Percentiles rank a stretch among this genome's conserved stretches.
Evolutionary conservation across 1,140 invertebrate species (phyloP).

Genomic region (Oppia nitens): DNA sequence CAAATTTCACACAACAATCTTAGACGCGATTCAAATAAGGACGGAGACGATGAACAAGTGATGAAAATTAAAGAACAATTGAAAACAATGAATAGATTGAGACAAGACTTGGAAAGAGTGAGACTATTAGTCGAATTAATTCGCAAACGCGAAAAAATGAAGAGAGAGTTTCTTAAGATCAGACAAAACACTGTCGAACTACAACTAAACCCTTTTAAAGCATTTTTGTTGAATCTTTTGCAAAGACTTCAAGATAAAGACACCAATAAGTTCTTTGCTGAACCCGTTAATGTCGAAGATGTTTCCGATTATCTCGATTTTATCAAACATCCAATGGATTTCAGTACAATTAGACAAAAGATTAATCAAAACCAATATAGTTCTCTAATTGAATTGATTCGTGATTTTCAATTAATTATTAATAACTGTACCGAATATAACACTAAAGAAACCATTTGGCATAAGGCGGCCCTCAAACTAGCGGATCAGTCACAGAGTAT

Average conservation of each 20-base stretch:
- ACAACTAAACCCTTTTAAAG: slow-evolving; percentile 54
- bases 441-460: slow-evolving; percentile 67
- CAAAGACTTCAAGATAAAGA: slow-evolving; percentile 61
- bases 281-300: slow-evolving; percentile 77
- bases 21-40: slow-evolving; percentile 1
- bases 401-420: slow-evolving; percentile 84
- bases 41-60: slow-evolving; percentile 19
- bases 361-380: slow-evolving; percentile 56
- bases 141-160: slow-evolving; percentile 82
- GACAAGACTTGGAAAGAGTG: slow-evolving; percentile 85
- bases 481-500: slow-evolving; percentile 40
- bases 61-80: slow-evolving; percentile 52
- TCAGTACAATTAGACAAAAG: slow-evolving; percentile 75
- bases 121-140: slow-evolving; percentile 82
- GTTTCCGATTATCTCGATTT: slow-evolving; percentile 78
- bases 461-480: slow-evolving; percentile 66
- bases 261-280: slow-evolving; percentile 68
- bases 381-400: slow-evolving; percentile 58
- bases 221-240: slow-evolving; percentile 47
- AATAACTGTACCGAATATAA: slow-evolving; percentile 88
- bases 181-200: slow-evolving; percentile 19
- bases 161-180: slow-evolving; percentile 28
- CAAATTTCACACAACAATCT: slow-evolving; percentile 39
- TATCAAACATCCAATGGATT: slow-evolving; percentile 86
- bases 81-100: slow-evolving; percentile 82